Evolutionary conservation across 2,113 vertebrate species (phyloP), one percentile per base, ranked within the genome.

Genomic region (Syngnathus floridae): DNA sequence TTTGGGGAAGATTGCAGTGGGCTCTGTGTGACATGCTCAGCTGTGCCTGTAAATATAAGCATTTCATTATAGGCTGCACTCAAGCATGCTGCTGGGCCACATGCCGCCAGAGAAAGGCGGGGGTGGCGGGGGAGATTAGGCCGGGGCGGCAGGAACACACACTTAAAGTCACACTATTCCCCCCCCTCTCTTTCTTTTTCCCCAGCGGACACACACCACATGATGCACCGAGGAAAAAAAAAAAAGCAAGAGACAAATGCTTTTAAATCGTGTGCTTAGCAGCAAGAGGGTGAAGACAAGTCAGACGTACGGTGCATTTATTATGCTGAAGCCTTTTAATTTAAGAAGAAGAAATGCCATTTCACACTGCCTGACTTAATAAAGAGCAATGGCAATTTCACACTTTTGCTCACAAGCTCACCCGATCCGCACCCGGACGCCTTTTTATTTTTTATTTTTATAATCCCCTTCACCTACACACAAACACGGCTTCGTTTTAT

Each of bases 11-110:
- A 94, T 94, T 93, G 93, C 91, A 86, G 92, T 71, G 91, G 91
- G 93, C 91, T 93, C 93, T 93, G 93, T 93, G 91, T 94, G 94
- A 95, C 93, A 95, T 62, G 92, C 93, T 95, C 94, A 91, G 91
- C 90, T 94, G 92, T 93, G 93, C 94, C 93, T 95, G 92, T 95
- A 97, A 95, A 96, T 98, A 93, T 94, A 94, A 97, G 93, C 93
- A 93, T 98, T 98, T 97, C 93, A 95, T 98, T 98, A 95, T 93
- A 93, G 91, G 91, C 93, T 93, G 94, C 93, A 93, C 91, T 94
- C 93, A 95, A 95, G 93, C 94, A 94, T 97, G 93, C 84, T 94
- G 54, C 54, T 56, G 82, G 82, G 88, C 91, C 82, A 93, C 83
- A 93, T 90, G 82, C 78, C 78, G 81, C 72, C 82, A 68, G 66